Evolutionary conservation across 2,888 invertebrate genomes (phyloP).

Genomic region (Heliothis peltigera): DNA sequence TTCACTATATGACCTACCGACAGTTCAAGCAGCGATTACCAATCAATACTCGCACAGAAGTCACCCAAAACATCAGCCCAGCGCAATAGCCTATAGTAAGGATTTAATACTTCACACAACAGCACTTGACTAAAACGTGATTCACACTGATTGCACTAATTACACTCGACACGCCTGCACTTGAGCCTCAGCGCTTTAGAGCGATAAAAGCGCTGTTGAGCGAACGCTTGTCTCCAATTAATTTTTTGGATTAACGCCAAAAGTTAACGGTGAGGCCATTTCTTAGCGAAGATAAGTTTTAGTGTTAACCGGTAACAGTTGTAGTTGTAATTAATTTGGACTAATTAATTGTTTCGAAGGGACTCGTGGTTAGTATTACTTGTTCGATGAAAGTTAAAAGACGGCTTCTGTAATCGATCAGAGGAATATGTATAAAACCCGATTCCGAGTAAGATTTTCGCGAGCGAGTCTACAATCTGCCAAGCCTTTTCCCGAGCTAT

Average conservation of each 20-base stretch:
- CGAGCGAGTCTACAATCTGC: too few relatives aligned
- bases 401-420: too few relatives aligned
- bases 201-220: conserved; percentile 64
- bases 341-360: conserved; percentile 28
- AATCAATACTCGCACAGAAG: conserved; percentile 16
- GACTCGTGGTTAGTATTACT: too few relatives aligned
- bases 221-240: conserved; percentile 79
- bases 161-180: conserved; percentile 74
- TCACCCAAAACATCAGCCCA: conserved; percentile 16
- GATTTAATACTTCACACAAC: conserved; percentile 69
- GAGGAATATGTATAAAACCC: too few relatives aligned
- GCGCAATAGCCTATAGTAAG: conserved; percentile 60
- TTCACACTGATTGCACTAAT: conserved; percentile 84
- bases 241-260: conserved; percentile 86
- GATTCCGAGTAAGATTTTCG: too few relatives aligned
- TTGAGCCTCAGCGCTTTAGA: conserved; percentile 62
- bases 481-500: too few relatives aligned
- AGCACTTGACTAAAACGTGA: conserved; percentile 81
- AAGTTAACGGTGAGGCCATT: conserved; percentile 63
- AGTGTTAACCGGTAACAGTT: conserved; percentile 38
- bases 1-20: too few relatives aligned
- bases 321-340: conserved; percentile 29
- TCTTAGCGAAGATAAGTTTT: conserved; percentile 53
- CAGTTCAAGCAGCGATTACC: background rate
- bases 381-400: too few relatives aligned